A percentile compares a stretch with the other conserved stretches of the same genome.
Evolutionary conservation across 2,797 vertebrate species (phyloP).

Genomic region (Xerus rutilus): DNA sequence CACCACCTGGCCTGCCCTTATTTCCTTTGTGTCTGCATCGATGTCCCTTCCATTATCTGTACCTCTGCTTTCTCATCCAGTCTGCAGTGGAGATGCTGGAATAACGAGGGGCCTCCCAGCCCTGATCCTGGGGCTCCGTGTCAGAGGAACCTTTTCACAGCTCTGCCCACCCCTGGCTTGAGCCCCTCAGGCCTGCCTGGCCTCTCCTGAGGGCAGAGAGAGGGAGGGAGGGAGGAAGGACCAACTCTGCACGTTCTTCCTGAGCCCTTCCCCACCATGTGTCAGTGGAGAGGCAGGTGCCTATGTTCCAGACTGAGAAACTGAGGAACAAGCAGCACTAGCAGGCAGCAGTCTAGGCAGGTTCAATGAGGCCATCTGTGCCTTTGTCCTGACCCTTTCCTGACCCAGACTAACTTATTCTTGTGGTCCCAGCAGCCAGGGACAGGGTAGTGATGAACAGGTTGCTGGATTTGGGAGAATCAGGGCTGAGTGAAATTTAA

Average conservation of each 20-base stretch:
- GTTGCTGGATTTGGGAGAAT: neutral
- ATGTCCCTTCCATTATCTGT: neutral
- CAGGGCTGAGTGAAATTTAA: neutral
- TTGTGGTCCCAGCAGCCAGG: fast-evolving
- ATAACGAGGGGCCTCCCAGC: neutral
- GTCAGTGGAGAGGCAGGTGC: neutral
- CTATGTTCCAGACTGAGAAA: neutral
- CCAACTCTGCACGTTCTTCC: neutral
- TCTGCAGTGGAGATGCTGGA: neutral
- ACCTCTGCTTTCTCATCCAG: neutral
- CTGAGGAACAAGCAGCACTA: neutral
- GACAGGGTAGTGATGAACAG: neutral
- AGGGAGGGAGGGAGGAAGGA: neutral
- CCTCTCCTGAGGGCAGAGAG: neutral
- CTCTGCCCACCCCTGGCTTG: fast-evolving
- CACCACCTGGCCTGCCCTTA: fast-evolving
- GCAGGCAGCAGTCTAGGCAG: neutral
- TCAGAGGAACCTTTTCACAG: neutral
- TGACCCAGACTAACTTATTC: neutral
- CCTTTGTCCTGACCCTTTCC: neutral
- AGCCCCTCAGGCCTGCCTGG: fast-evolving
- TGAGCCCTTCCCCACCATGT: neutral
- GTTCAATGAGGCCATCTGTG: neutral
- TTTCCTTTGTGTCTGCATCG: neutral
- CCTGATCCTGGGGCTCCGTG: neutral